Base-by-base conservation (phyloP, 2,113 vertebrate species). In the Phaethornis superciliosus region DNA sequence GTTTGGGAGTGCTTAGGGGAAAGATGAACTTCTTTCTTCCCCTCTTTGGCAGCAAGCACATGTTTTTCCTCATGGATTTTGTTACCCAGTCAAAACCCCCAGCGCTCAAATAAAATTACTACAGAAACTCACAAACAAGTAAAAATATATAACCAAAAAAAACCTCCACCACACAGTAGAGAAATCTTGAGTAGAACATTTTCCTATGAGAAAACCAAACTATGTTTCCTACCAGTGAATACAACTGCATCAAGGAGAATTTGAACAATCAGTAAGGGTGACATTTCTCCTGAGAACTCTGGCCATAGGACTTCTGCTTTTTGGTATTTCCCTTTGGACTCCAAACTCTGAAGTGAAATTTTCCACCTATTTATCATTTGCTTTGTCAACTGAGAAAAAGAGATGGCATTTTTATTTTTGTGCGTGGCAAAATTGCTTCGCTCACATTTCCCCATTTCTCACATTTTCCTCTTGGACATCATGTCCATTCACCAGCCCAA, bases 391-490 rank as follows among this genome's bases (percentile, higher is more conserved):
- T 40, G 35, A 55, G 11, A n/a, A 54, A 46, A 67, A 74, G 7
- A 10, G 15, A 75, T 16, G 14, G 24, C 16, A 40, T 52, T 68
- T 47, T 11, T 12, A 22, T 18, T n/a, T 76, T 37, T 30, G 12
- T 67, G n/a, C 9, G 19, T 5, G 28, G 58, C 52, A 27, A 30
- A 58, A 0, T 9, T 27, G 52, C 21, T 93, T 46, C 37, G 19
- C 19, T 23, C 56, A 35, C 26, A 14, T 60, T 69, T 65, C 76
- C 40, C n/a, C n/a, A n/a, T n/a, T n/a, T n/a, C n/a, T n/a, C n/a
- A n/a, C n/a, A n/a, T n/a, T 60, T 10, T 40, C 23, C 21, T 17
- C 28, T 24, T 12, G 18, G 51, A 27, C 1, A 0, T 28, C 0
- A 0, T 7, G 11, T 15, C 68, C 60, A 42, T 55, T 40, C 3